A percentile compares a stretch with the other conserved stretches of the same genome.
Conservation (phyloP, 2,797 vertebrate species). For the Natrix natrix region DNA sequence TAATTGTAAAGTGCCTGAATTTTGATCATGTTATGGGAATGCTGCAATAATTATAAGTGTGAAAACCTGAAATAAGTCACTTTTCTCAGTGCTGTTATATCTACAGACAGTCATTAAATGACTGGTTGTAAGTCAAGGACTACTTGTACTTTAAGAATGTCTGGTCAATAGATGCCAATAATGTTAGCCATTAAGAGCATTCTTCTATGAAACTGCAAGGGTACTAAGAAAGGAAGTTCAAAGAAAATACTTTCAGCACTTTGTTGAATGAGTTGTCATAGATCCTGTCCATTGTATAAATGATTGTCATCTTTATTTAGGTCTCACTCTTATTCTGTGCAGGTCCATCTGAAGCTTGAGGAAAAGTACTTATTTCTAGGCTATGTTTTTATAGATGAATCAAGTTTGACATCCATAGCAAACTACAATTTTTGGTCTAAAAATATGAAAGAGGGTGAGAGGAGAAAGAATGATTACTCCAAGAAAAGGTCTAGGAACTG, state of each 20-base stretch:
- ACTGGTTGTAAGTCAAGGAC: background rate
- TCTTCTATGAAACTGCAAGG: background rate
- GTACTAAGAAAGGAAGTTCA: background rate
- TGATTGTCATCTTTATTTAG: constrained; percentile 1
- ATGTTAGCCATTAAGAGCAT: background rate
- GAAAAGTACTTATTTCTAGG: background rate
- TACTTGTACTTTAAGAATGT: background rate
- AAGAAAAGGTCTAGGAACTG: constrained; percentile 23
- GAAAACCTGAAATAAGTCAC: background rate
- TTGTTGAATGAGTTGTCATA: background rate
- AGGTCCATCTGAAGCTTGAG: constrained; percentile 16
- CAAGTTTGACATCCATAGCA: constrained; percentile 19
- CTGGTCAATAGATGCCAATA: background rate
- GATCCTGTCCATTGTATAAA: background rate
- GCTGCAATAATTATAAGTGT: background rate
- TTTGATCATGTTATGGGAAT: background rate
- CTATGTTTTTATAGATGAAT: constrained; percentile 18
- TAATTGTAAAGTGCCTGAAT: background rate
- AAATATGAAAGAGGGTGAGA: background rate
- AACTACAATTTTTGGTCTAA: constrained; percentile 31
- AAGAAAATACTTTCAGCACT: background rate
- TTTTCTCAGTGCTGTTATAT: no score
- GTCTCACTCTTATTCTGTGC: background rate
- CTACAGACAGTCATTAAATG: background rate
- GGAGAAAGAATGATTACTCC: background rate